Evolutionary conservation across 1,140 invertebrate species (phyloP), one percentile per base, ranked within the genome.

Genomic region (Temnothorax longispinosus): DNA sequence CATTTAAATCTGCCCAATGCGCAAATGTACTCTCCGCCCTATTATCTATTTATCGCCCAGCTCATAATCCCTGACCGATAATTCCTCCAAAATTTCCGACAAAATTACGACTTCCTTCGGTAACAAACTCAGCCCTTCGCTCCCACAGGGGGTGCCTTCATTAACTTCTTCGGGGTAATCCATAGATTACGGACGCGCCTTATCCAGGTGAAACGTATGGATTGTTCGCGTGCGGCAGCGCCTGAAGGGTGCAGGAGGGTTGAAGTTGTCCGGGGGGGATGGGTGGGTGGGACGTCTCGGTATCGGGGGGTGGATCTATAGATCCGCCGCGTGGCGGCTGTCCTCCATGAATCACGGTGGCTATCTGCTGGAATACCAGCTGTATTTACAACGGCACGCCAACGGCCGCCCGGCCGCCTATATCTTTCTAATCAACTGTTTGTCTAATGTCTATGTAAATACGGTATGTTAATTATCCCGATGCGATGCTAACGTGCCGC

Each of bases 391-490:
- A 91, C 92, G 65, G 90, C 93, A 92, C 92, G 92, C 92, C 90
- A 92, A 89, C 92, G 74, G 58, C 21, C 85, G 76, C 56, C 82
- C 76, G 78, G 77, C 81, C 90, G 87, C 85, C 89, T 92, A 92
- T 92, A 92, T 92, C 91, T 92, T 92, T 90, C 90, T 86, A 91
- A 92, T 91, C 91, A 92, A 92, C 92, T 92, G 92, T 92, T 92
- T 92, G 92, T 92, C 91, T 91, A 92, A 92, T 92, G 92, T 91
- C 92, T 92, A 92, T 92, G 92, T 92, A 92, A 92, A 92, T 92
- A 92, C 89, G 90, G 88, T 90, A 88, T 92, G 90, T 92, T 92
- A 92, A 92, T 92, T 92, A 92, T 89, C 90, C 84, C 76, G 89
- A 91, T 89, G 89, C 76, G 90, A 91, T 88, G 89, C 90, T 91